Evolutionary conservation across 1,140 invertebrate genomes (phyloP).

Genomic region (Drosophila arawakana): DNA sequence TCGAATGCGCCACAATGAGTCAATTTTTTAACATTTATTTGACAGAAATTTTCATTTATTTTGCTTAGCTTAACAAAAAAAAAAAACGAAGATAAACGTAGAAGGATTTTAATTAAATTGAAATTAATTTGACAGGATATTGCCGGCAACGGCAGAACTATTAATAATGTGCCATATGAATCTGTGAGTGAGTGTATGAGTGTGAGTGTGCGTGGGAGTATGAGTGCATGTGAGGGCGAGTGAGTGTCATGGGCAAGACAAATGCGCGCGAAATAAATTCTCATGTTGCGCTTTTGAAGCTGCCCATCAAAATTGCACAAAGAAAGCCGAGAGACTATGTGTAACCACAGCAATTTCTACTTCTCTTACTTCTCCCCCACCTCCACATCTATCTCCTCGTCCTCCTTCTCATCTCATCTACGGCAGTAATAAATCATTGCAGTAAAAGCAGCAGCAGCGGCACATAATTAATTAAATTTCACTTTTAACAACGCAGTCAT

Average conservation of each 20-base stretch:
- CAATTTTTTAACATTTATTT: slow-evolving; percentile 84
- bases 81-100: neutral
- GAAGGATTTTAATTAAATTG: slow-evolving; percentile 82
- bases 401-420: neutral
- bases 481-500: slow-evolving; percentile 55
- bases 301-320: slow-evolving; percentile 72
- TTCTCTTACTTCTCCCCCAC: neutral
- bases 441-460: slow-evolving; percentile 39
- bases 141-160: slow-evolving; percentile 71
- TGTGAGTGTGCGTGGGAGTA: slow-evolving; percentile 13
- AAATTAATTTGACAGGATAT: slow-evolving; percentile 82
- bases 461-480: slow-evolving; percentile 81
- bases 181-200: slow-evolving; percentile 11
- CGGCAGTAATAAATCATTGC: slow-evolving; percentile 69
- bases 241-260: slow-evolving; percentile 63
- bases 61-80: slow-evolving; percentile 42
- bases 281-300: slow-evolving; percentile 78
- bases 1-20: slow-evolving; percentile 69
- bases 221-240: slow-evolving; percentile 44
- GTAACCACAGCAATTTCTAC: slow-evolving; percentile 23
- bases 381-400: neutral
- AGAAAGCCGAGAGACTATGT: slow-evolving; percentile 20
- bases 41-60: slow-evolving; percentile 82
- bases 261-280: slow-evolving; percentile 80
- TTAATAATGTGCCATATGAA: slow-evolving; percentile 71